Evolutionary conservation across 2,888 invertebrate genomes (phyloP).

Genomic region (Polymixis flavicincta): DNA sequence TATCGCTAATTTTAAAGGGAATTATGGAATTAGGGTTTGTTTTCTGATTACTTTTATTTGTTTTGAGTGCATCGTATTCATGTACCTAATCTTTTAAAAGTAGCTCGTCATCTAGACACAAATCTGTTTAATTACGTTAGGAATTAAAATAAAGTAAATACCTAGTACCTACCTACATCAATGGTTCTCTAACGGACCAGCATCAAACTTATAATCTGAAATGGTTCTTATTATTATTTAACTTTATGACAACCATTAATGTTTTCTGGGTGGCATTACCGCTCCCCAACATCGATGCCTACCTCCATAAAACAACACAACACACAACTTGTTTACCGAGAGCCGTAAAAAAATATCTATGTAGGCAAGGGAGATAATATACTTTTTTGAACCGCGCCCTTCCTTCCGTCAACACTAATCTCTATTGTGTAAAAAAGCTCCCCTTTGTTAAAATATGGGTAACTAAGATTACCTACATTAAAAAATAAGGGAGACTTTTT

Average conservation of each 20-base stretch:
- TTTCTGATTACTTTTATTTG: neutral
- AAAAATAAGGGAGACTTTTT: constrained; percentile 76
- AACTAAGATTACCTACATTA: constrained; percentile 70
- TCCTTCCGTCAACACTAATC: constrained; percentile 75
- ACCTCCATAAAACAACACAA: constrained; percentile 57
- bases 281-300: constrained; percentile 22
- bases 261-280: constrained; percentile 52
- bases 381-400: constrained; percentile 62
- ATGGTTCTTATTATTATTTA: neutral
- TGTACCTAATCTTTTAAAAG: neutral
- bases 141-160: neutral
- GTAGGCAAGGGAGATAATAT: neutral
- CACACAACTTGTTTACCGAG: constrained; percentile 65
- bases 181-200: neutral
- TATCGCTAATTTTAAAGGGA: neutral
- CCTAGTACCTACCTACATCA: neutral
- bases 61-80: neutral
- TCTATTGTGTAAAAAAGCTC: constrained; percentile 73
- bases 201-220: neutral
- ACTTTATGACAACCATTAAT: constrained; percentile 15
- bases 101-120: neutral
- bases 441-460: constrained; percentile 73
- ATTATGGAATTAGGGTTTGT: rapidly evolving
- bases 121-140: neutral
- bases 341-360: constrained; percentile 53